A percentile compares a stretch with the other conserved stretches of the same genome.
Conservation (phyloP, 2,888 invertebrate genomes). For the Gortyna flavago region DNA sequence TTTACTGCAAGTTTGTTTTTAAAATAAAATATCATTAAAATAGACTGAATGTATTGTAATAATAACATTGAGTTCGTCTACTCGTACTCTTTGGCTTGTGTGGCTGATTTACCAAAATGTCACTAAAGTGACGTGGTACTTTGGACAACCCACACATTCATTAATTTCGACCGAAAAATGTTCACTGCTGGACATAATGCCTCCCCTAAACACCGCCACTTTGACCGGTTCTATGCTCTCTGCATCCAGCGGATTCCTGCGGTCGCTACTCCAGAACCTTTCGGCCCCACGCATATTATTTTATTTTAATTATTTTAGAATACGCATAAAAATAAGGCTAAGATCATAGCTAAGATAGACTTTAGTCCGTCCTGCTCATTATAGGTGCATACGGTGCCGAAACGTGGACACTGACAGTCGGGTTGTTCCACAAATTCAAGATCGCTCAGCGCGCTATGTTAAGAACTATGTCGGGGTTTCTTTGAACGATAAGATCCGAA, state of each 20-base stretch:
- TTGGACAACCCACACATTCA: neutral
- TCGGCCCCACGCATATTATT: too few relatives aligned
- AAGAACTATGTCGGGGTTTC: neutral
- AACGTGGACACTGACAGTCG: neutral
- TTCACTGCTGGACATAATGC: too few relatives aligned
- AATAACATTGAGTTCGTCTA: neutral
- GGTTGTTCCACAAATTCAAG: neutral
- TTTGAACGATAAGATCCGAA: neutral
- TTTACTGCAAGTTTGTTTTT: neutral
- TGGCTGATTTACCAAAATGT: neutral
- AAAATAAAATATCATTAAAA: neutral
- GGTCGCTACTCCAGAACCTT: too few relatives aligned
- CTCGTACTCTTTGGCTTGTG: too few relatives aligned
- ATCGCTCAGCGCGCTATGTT: neutral
- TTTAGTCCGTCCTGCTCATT: neutral
- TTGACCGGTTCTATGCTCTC: too few relatives aligned
- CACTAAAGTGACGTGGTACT: neutral
- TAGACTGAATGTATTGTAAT: neutral
- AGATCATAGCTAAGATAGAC: neutral
- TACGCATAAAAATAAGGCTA: neutral
- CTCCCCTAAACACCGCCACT: too few relatives aligned
- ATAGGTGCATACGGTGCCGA: neutral
- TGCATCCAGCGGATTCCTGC: too few relatives aligned
- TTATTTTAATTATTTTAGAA: neutral
- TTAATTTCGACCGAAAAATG: too few relatives aligned